Percentiles rank a stretch among this genome's conserved stretches.
These are phyloP conservation scores for Busseola fusca DNA, from an alignment of 2,888 invertebrate genomes.

Conservation along the genomic window DNA sequence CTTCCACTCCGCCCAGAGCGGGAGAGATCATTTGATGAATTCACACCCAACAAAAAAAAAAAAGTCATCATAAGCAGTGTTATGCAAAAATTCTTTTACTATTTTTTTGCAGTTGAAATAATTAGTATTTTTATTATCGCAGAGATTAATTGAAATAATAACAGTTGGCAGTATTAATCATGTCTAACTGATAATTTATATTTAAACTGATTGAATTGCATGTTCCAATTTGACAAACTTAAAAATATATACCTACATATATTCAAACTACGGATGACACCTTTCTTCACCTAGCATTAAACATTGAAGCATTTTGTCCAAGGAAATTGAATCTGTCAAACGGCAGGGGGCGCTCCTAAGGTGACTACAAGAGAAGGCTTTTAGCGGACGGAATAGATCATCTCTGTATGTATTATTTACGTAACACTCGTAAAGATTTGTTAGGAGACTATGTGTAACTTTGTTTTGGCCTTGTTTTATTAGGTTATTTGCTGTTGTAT, in stretches of 20 bases:
- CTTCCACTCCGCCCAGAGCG: too few relatives aligned
- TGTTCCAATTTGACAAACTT: not conserved
- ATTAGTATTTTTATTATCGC: too few relatives aligned
- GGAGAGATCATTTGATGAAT: too few relatives aligned
- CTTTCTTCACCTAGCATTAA: constrained; percentile 48
- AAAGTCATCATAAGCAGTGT: too few relatives aligned
- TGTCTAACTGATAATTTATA: not conserved
- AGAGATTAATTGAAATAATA: not conserved
- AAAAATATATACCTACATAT: not conserved
- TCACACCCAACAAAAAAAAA: too few relatives aligned
- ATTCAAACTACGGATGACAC: constrained; percentile 12
- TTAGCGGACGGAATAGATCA: constrained; percentile 71
- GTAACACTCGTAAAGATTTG: constrained; percentile 58
- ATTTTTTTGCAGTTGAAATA: too few relatives aligned
- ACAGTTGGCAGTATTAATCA: not conserved
- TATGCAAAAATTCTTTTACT: too few relatives aligned
- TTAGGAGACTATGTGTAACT: constrained; percentile 25
- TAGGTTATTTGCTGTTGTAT: constrained; percentile 34
- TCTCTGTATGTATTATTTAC: constrained; percentile 67
- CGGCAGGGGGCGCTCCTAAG: constrained; percentile 61
- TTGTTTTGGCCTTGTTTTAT: constrained; percentile 34
- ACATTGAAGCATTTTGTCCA: constrained; percentile 67
- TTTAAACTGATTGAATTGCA: too few relatives aligned
- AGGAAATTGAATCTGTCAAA: constrained; percentile 81
- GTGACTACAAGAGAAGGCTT: constrained; percentile 78